Evolutionary conservation across 2,797 vertebrate species (phyloP), one percentile per base, ranked within the genome.

Genomic region (Gallinago stenura): DNA sequence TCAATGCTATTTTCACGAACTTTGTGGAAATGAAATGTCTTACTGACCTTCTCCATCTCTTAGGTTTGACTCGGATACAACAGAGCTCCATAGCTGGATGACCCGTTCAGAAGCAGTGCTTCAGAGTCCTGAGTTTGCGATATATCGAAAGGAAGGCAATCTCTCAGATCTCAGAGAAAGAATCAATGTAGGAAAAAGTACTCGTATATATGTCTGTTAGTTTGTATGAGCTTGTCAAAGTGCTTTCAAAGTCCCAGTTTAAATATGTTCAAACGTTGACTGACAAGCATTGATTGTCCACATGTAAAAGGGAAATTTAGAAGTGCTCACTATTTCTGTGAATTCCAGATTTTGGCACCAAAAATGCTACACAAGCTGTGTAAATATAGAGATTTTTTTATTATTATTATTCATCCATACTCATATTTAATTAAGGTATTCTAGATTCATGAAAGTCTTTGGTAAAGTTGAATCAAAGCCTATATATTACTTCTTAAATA

Each of bases 71-170:
- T 98, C 99, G 5, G 99, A 99, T 94, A 99, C 99, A 95, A 99
- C 99, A 20, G 99, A 99, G 98, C 98, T 99, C 72, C 99, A 99
- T 96, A 99, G 99, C 97, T 99, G 99, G 98, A 99, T 99, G 98
- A 99, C 99, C 33, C 99, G 99, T 11, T 99, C 99, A 6, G 99
- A 99, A 98, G 99, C 99, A 50, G 98, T 99, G 96, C 98, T 99
- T 31, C 99, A 99, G 97, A 99, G 98, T 95, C 99, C 99, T 0
- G 99, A 99, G 95, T 99, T 99, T 93, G 98, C 99, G 5, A 58
- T 99, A 87, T 99, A 98, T 24, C 98, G 99, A 30, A 99, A 99
- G 77, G 99, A 99, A 78, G 99, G 99, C 85, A 98, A 98, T 95
- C 97, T 99, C 83, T 98, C 99, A 89, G 99, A 99, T 48, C 98